phyloP scores from a whole-genome alignment of 2,797 vertebrate species.

The Carcharodon carcharias region DNA sequence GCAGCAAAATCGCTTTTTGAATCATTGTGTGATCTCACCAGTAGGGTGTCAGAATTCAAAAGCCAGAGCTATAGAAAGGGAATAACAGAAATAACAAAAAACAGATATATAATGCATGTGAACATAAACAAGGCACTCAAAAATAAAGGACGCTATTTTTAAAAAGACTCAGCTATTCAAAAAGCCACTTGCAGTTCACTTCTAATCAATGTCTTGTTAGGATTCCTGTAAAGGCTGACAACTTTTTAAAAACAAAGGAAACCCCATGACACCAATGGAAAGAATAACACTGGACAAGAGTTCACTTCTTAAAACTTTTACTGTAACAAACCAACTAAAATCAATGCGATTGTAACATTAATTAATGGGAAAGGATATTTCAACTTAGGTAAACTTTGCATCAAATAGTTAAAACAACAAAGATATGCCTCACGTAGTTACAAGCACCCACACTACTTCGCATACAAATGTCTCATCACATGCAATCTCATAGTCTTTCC shows the following conservation, averaged over 20 bases:
- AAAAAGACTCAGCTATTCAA: neutral
- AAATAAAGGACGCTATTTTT: neutral
- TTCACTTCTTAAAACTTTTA: neutral
- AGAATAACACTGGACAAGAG: neutral
- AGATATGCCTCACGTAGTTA: neutral
- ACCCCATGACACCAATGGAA: neutral
- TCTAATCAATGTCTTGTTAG: neutral
- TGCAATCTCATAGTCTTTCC: neutral
- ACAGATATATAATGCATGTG: neutral
- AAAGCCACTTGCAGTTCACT: neutral
- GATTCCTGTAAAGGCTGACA: too few relatives aligned
- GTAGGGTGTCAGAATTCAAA: slow-evolving; percentile 83
- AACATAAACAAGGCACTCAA: neutral
- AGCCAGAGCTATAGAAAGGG: slow-evolving; percentile 77
- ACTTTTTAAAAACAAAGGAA: neutral
- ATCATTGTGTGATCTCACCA: slow-evolving; percentile 62
- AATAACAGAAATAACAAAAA: slow-evolving; percentile 37
- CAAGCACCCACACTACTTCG: neutral
- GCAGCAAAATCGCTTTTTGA: slow-evolving; percentile 48
- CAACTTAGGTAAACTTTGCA: neutral
- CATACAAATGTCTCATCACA: neutral
- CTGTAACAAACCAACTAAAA: too few relatives aligned
- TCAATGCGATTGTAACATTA: too few relatives aligned
- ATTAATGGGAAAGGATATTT: neutral
- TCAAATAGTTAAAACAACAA: neutral